phyloP scores from a whole-genome alignment of 2,888 invertebrate species.

The Aspidiotus rigidus region DNA sequence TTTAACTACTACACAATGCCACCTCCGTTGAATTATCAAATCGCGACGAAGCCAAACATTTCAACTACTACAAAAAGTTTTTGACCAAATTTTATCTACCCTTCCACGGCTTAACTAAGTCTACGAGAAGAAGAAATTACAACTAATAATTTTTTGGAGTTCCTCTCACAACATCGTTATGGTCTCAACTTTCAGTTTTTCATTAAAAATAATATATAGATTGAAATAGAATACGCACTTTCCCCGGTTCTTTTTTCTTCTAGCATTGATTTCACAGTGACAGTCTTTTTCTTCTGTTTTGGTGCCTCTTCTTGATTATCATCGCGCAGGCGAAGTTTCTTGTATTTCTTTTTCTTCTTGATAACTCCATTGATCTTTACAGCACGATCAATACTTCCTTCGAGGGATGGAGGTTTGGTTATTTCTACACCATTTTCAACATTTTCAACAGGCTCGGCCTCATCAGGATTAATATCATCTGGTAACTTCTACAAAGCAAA shows the following conservation, averaged over 20 bases:
- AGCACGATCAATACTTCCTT: not conserved
- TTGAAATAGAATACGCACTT: constrained; percentile 1
- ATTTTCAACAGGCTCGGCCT: constrained; percentile 15
- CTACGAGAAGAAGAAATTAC: too few relatives aligned
- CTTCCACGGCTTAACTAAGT: too few relatives aligned
- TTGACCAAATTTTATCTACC: not conserved
- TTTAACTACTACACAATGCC: not conserved
- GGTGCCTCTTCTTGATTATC: constrained; percentile 3
- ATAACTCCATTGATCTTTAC: constrained; percentile 1
- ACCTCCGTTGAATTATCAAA: too few relatives aligned
- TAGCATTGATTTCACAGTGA: constrained; percentile 39
- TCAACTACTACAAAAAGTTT: not conserved
- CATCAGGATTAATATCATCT: constrained; percentile 22
- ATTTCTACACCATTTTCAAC: not conserved
- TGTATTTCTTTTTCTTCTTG: constrained; percentile 11
- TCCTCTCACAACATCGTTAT: too few relatives aligned
- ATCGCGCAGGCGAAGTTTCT: constrained; percentile 12
- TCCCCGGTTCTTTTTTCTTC: constrained; percentile 38
- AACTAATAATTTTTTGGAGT: too few relatives aligned
- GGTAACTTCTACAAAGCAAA: constrained; percentile 22
- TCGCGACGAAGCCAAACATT: not conserved
- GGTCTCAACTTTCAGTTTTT: too few relatives aligned
- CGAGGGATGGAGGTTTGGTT: not conserved
- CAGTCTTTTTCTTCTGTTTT: constrained; percentile 37
- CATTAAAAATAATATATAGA: too few relatives aligned